Evolutionary conservation across 2,797 vertebrate species (phyloP).

Genomic region (Gorsachius magnificus): DNA sequence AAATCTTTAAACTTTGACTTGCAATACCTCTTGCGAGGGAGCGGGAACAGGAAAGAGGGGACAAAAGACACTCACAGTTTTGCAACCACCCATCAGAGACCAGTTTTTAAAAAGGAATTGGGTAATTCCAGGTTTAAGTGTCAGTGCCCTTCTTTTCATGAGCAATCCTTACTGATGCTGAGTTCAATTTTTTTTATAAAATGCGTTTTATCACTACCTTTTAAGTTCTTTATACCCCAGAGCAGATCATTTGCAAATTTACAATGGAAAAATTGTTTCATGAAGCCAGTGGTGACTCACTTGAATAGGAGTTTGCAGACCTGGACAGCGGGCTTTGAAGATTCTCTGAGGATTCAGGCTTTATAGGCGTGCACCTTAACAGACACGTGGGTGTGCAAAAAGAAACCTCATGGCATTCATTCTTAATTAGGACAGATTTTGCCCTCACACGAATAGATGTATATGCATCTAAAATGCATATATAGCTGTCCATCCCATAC

Average conservation of each 20-base stretch:
- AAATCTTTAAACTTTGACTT: not conserved
- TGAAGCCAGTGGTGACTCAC: not conserved
- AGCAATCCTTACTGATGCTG: not conserved
- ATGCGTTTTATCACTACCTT: not conserved
- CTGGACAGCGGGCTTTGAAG: not conserved
- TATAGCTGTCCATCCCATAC: not conserved
- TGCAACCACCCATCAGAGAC: not conserved
- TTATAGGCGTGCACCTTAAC: not conserved
- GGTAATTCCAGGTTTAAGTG: not conserved
- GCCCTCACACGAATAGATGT: not conserved
- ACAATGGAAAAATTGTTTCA: not conserved
- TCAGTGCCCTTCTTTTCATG: not conserved
- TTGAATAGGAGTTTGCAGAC: not conserved
- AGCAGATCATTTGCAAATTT: not conserved
- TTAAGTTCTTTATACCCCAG: not conserved
- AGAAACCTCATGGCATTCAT: not conserved
- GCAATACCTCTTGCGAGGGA: not conserved
- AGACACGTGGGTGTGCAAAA: not conserved
- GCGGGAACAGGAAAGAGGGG: not conserved
- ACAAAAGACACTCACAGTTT: not conserved
- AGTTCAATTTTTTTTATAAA: not conserved
- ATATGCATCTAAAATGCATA: not conserved
- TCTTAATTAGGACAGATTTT: not conserved
- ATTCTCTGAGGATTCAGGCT: not conserved
- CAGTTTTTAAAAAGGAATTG: not conserved